Base-by-base conservation (phyloP, 53 echinoderm and acorn worm genomes). In the Henricia sp. region DNA sequence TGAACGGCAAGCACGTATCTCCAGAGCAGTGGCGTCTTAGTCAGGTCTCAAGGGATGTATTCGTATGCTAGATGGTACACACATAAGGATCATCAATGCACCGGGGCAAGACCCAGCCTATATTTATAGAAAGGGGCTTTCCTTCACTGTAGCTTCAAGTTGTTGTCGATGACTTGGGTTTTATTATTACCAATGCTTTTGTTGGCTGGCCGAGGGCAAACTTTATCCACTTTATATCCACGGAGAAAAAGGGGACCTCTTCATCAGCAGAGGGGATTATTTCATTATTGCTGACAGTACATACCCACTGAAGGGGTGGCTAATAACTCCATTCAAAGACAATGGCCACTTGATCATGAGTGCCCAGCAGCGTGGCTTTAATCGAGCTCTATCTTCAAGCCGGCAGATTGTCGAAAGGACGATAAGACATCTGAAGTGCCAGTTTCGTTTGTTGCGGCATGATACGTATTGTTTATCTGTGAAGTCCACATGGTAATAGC, bases 381-480 rank as follows among this genome's bases (percentile, higher is more conserved):
- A n/a, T n/a, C n/a, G n/a, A n/a, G n/a, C n/a, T n/a, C n/a, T n/a
- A n/a, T n/a, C n/a, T n/a, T n/a, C n/a, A n/a, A n/a, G n/a, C n/a
- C n/a, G n/a, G n/a, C n/a, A n/a, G n/a, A n/a, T 54, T 10, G 54
- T 54, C 3, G 54, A 54, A 21, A 54, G 54, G 19, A 21, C 19
- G 4, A 54, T 54, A 19, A 21, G 54, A 4, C 54, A 13, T n/a
- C 3, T 54, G 54, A 54, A 54, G 20, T 54, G 54, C 20, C 54
- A 21, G 13, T 54, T 54, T 21, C 54, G 54, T 3, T 54, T 54
- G 54, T 17, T 54, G 19, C 54, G 54, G 17, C 54, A 54, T 17
- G n/a, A n/a, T n/a, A 54, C 20, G 54, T 54, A 54, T 21, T 54
- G 54, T 54, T 16, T 54, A 21, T 54, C 54, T 54, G 54, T 54